Base-by-base conservation (phyloP, 2,113 vertebrate genomes). In the Pseudorasbora parva region DNA sequence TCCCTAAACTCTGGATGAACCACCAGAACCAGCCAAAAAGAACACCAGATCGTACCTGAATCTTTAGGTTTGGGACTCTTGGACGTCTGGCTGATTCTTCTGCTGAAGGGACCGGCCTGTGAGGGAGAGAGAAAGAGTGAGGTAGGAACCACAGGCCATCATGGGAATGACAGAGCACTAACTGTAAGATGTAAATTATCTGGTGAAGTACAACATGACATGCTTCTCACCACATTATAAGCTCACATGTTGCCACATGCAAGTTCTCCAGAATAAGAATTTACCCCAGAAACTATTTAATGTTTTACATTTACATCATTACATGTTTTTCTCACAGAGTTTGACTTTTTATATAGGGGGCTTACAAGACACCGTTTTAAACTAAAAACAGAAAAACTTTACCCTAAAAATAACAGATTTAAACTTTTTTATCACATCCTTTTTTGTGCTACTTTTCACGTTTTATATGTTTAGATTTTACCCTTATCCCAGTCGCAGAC, bases 1-100 rank as follows among this genome's bases (percentile, higher is more conserved):
- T 49, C 14, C 1, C 14, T 49, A 49, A 15, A 56, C 54, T 45
- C 43, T 45, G 43, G 43, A 2, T 57, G 21, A 56, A 60, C 23
- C 25, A 23, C 27, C 25, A 64, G 14, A 30, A 15, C 5, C 6
- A 8, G 27, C 21, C 4, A 2, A 23, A n/a, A 83, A 23, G 9
- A n/a, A 73, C 68, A 64, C 41, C 41, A 57, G 56, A 54, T 15
- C 25, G 37, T 94, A 98, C 97, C 97, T 96, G 96, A 91, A 85
- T 94, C 94, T 93, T 95, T 97, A 19, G 94, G 94, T 88, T 95
- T 95, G 15, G 94, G 94, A 91, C 93, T 94, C 83, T 94, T 93
- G 0, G 92, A 91, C 64, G 97, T 96, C 25, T 93, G 94, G 86
- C 96, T 96, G 12, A 92, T 89, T 84, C 94, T 94, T 86, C 95